A percentile compares a stretch with the other conserved stretches of the same genome.
Evolutionary conservation across 2,888 invertebrate species (phyloP).

Genomic region (Osmoderma eremita): DNA sequence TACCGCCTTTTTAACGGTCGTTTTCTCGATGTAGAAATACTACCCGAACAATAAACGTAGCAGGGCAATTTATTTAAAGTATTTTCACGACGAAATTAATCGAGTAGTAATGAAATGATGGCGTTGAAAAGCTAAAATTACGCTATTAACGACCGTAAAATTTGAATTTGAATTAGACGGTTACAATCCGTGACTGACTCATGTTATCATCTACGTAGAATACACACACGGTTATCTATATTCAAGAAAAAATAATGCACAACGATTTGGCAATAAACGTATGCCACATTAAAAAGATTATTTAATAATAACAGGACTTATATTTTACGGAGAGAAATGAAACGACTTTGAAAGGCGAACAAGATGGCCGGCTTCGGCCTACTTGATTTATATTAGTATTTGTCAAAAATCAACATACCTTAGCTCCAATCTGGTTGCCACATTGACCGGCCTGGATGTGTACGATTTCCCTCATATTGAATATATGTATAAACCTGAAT

Average conservation of each 20-base stretch:
- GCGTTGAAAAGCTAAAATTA: neutral
- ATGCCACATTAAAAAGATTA: too few relatives aligned
- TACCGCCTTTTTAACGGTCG: constrained; percentile 48
- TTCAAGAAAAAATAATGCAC: too few relatives aligned
- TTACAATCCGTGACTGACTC: constrained; percentile 41
- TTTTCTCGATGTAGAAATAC: constrained; percentile 40
- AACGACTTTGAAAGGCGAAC: neutral
- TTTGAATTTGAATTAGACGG: constrained; percentile 25
- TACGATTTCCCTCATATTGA: constrained; percentile 85
- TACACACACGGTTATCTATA: too few relatives aligned
- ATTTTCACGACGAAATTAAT: too few relatives aligned
- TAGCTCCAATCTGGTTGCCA: constrained; percentile 85
- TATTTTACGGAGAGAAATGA: too few relatives aligned
- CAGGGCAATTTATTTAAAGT: too few relatives aligned
- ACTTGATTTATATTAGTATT: constrained; percentile 15
- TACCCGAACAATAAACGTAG: constrained; percentile 34
- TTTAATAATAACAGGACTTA: too few relatives aligned
- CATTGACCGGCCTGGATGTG: constrained; percentile 82
- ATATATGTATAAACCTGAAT: constrained; percentile 24
- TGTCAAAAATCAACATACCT: constrained; percentile 67
- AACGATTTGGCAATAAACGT: too few relatives aligned
- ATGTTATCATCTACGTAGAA: constrained; percentile 47
- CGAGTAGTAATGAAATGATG: neutral
- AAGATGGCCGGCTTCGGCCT: constrained; percentile 33
- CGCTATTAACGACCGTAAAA: neutral